These are phyloP conservation scores for Tretioscincus oriximinensis DNA, from an alignment of 2,113 vertebrate species.

Conservation along the genomic window DNA sequence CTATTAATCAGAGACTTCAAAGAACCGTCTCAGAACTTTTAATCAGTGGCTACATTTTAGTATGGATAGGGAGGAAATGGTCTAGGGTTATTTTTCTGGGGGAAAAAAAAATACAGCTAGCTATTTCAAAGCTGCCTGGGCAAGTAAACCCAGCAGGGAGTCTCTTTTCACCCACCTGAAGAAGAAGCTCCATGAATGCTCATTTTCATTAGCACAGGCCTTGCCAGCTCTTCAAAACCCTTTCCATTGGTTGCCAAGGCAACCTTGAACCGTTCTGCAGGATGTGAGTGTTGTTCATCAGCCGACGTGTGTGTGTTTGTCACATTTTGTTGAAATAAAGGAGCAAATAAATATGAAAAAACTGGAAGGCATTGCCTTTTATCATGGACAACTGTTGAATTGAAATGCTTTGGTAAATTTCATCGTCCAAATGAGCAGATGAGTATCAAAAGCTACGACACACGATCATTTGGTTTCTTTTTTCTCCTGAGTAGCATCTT, in stretches of 20 bases:
- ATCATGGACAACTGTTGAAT: slow-evolving; percentile 50
- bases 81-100: slow-evolving; percentile 27
- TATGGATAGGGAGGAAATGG: slow-evolving; percentile 33
- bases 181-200: slow-evolving; percentile 48
- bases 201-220: slow-evolving; percentile 59
- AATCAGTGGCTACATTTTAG: slow-evolving; percentile 61
- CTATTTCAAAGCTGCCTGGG: slow-evolving; percentile 48
- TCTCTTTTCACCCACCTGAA: slow-evolving; percentile 62
- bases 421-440: slow-evolving; percentile 23
- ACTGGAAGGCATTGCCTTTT: slow-evolving; percentile 34
- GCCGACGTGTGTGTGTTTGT: slow-evolving; percentile 21
- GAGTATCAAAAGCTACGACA: slow-evolving; percentile 41
- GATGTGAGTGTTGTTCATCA: slow-evolving; percentile 56
- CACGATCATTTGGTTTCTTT: background rate
- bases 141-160: slow-evolving; percentile 52
- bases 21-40: slow-evolving; percentile 65
- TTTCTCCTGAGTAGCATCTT: slow-evolving; percentile 42
- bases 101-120: slow-evolving; percentile 23
- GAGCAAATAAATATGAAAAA: slow-evolving; percentile 48
- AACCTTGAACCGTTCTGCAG: slow-evolving; percentile 56
- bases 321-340: slow-evolving; percentile 60
- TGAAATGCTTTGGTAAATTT: slow-evolving; percentile 22
- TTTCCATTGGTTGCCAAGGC: slow-evolving; percentile 71
- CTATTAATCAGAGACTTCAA: slow-evolving; percentile 67
- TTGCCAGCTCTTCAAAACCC: slow-evolving; percentile 63